These are phyloP conservation scores for Bubo scandiacus DNA, from an alignment of 2,113 vertebrate genomes.

Conservation along the genomic window DNA sequence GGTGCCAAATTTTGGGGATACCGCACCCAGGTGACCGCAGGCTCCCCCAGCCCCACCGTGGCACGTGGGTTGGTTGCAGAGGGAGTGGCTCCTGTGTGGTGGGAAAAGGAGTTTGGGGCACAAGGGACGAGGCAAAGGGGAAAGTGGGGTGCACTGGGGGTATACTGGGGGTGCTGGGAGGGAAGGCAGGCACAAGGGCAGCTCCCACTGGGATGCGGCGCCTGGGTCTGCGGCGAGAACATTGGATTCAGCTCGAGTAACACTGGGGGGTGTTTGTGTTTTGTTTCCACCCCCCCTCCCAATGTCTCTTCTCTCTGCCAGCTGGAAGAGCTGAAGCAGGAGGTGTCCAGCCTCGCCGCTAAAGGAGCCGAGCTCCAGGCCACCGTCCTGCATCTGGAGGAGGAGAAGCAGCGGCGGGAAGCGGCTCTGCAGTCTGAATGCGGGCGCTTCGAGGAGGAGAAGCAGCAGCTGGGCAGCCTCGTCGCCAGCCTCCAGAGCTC, in stretches of 20 bases:
- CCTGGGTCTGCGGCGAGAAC: fast-evolving
- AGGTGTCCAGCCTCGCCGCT: slow-evolving; percentile 64
- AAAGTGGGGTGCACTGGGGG: fast-evolving
- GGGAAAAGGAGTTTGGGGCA: background rate
- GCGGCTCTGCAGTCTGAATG: slow-evolving; percentile 52
- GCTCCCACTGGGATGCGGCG: background rate
- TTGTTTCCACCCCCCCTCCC: background rate
- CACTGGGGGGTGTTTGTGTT: fast-evolving
- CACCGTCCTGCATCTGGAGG: slow-evolving; percentile 59
- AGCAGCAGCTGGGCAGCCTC: slow-evolving; percentile 63
- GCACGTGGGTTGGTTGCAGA: fast-evolving
- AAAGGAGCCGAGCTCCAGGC: slow-evolving; percentile 67
- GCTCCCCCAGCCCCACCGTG: background rate
- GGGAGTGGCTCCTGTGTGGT: fast-evolving
- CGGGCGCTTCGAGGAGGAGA: slow-evolving; percentile 70
- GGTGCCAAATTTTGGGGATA: background rate
- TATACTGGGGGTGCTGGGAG: no score
- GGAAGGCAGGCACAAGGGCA: background rate
- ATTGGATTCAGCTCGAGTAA: background rate
- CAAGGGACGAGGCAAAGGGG: background rate
- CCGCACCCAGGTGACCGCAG: background rate
- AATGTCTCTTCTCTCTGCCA: slow-evolving; percentile 3
- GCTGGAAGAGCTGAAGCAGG: slow-evolving; percentile 81
- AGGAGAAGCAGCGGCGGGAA: slow-evolving; percentile 58
- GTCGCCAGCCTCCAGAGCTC: slow-evolving; percentile 72